These are phyloP conservation scores for Panurus biarmicus DNA, from an alignment of 2,113 vertebrate species.

Conservation along the genomic window DNA sequence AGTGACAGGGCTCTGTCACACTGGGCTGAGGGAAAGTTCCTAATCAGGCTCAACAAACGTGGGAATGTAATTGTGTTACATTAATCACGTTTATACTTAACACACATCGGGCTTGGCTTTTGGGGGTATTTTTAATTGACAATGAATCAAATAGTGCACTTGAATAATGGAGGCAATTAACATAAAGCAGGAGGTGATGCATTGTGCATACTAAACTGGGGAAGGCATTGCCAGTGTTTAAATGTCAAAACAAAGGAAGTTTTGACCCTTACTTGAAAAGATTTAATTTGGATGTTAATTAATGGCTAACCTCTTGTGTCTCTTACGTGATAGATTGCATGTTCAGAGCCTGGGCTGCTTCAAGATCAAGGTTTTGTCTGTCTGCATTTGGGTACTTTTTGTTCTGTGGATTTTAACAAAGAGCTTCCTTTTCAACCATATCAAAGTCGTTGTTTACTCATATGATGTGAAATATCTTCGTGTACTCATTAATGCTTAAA, in stretches of 20 bases:
- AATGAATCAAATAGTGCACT: conserved; percentile 84
- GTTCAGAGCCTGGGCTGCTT: not conserved
- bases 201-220: conserved; percentile 43
- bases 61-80: conserved; percentile 61
- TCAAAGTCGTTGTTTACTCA: not conserved
- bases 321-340: conserved; percentile 32
- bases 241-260: conserved; percentile 72
- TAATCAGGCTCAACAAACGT: conserved; percentile 62
- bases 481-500: not conserved
- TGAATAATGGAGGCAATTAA: conserved; percentile 95
- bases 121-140: conserved; percentile 83
- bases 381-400: not conserved
- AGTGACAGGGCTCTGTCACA: not conserved
- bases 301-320: conserved; percentile 59
- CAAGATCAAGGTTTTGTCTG: not conserved
- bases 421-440: not conserved
- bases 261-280: conserved; percentile 64
- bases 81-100: conserved; percentile 81
- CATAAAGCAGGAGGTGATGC: conserved; percentile 66
- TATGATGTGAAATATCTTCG: not conserved
- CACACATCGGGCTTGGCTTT: conserved; percentile 73
- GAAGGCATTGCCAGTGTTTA: conserved; percentile 51
- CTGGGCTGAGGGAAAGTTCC: conserved; percentile 2
- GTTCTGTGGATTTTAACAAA: not conserved
- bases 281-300: conserved; percentile 69